Evolutionary conservation across 2,888 invertebrate genomes (phyloP).

Genomic region (Lepidochrysops patricia): DNA sequence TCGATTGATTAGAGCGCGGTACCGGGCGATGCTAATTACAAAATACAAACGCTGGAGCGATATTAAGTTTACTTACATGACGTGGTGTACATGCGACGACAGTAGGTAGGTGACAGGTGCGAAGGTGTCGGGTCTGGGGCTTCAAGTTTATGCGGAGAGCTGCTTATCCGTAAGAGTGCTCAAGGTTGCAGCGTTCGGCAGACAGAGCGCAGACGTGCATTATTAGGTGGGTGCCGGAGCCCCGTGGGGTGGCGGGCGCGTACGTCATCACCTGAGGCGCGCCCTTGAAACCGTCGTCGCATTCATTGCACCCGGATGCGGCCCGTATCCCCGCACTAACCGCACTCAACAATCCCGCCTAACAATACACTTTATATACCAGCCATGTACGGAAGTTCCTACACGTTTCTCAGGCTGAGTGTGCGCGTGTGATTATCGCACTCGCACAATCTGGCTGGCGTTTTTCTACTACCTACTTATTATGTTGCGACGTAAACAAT

Average conservation of each 20-base stretch:
- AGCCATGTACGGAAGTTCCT: conserved; percentile 2
- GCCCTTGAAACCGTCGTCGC: conserved; percentile 73
- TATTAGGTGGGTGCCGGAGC: conserved; percentile 73
- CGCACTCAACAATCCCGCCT: conserved; percentile 45
- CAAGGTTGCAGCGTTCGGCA: conserved; percentile 70
- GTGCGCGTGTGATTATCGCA: not conserved
- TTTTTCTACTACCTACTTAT: not conserved
- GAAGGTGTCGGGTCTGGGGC: conserved; percentile 14
- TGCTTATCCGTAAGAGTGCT: conserved; percentile 52
- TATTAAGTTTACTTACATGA: not conserved
- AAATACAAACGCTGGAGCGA: not conserved
- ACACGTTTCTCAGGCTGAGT: not conserved
- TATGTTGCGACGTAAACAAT: not conserved
- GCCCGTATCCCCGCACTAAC: conserved; percentile 57
- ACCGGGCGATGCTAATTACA: not conserved
- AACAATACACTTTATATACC: conserved; percentile 16
- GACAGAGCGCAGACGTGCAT: conserved; percentile 75
- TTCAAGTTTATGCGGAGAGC: conserved; percentile 31
- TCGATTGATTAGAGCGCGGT: not conserved
- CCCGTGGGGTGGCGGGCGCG: conserved; percentile 55
- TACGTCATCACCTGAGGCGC: conserved; percentile 74
- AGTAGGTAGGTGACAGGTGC: not conserved
- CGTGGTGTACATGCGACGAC: not conserved
- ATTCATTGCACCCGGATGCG: conserved; percentile 75
- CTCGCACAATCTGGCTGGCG: not conserved